A percentile compares a stretch with the other conserved stretches of the same genome.
Evolutionary conservation across 2,888 invertebrate genomes (phyloP).

Genomic region (Drosophila leonis): DNA sequence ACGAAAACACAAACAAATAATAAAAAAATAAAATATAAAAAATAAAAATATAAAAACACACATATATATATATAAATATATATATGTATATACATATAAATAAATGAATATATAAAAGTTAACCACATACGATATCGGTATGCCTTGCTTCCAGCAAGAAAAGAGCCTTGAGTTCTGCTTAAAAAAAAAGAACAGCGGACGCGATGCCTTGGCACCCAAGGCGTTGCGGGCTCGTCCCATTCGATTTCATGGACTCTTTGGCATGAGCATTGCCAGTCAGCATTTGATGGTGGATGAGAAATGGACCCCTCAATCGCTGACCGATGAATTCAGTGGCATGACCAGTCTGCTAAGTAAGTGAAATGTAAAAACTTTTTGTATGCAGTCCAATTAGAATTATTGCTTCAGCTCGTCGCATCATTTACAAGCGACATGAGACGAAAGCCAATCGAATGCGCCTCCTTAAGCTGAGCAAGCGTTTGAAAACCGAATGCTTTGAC

Average conservation of each 20-base stretch:
- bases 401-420: constrained; percentile 68
- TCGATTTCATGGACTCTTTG: constrained; percentile 83
- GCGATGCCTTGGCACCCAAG: constrained; percentile 61
- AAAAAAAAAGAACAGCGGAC: constrained; percentile 24
- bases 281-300: constrained; percentile 82
- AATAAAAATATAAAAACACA: background rate
- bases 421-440: constrained; percentile 73
- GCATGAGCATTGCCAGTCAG: constrained; percentile 73
- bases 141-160: constrained; percentile 11
- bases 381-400: background rate
- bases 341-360: constrained; percentile 78
- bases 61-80: background rate
- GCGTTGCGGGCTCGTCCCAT: constrained; percentile 77
- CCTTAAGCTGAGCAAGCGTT: constrained; percentile 51
- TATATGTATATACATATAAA: background rate
- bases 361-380: no score
- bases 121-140: background rate
- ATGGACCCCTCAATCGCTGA: constrained; percentile 80
- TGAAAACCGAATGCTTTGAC: constrained; percentile 79
- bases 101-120: background rate
- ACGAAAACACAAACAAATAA: background rate
- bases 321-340: constrained; percentile 80
- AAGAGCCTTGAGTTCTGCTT: constrained; percentile 20
- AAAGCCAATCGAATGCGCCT: constrained; percentile 65
- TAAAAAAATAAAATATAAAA: constrained; percentile 4